Base-by-base conservation (phyloP, 1,140 invertebrate species). In the Meloidogyne exigua region DNA sequence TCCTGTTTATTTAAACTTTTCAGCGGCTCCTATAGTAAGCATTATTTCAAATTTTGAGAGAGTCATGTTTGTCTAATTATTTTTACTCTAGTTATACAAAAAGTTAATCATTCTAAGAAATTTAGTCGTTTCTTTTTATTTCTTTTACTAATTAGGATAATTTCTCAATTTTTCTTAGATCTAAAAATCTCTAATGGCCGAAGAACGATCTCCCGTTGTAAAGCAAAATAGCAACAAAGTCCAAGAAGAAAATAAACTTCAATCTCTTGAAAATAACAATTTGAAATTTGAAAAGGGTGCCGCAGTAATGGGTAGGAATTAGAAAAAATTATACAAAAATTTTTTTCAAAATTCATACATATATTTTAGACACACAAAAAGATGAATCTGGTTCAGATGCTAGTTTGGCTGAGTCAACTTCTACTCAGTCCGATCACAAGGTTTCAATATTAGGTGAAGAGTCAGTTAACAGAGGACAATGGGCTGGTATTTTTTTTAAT, bases 391-490 rank as follows among this genome's bases (percentile, higher is more conserved):
- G 21, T 57, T 13, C 3, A 15, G 49, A 57, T n/a, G 49, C 76
- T 25, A 72, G 78, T 15, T 57, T 57, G 18, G 4, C 7, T n/a
- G 49, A 57, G n/a, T n/a, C 49, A n/a, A 79, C 79, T 39, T 7
- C 36, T n/a, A n/a, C n/a, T n/a, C n/a, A n/a, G 2, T 44, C 71
- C 18, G 80, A 78, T 3, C 64, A 83, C 15, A 82, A 84, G 75
- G 57, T 84, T 25, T 82, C 81, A 1, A 74, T 82, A 25, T 72
- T 82, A 25, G 81, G 81, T 4, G 82, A 74, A 10, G 83, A 84
- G 63, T 68, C 74, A 21, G 82, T 84, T 13, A 79, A 85, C 64
- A 39, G 83, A 63, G 84, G 86, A 21, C 86, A 87, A 80, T 87
- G 85, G 85, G 75, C 68, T 64, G 84, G 84, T 23, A 39, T 21